These are phyloP conservation scores for Operophtera brumata DNA, from an alignment of 2,888 invertebrate species.

Conservation along the genomic window DNA sequence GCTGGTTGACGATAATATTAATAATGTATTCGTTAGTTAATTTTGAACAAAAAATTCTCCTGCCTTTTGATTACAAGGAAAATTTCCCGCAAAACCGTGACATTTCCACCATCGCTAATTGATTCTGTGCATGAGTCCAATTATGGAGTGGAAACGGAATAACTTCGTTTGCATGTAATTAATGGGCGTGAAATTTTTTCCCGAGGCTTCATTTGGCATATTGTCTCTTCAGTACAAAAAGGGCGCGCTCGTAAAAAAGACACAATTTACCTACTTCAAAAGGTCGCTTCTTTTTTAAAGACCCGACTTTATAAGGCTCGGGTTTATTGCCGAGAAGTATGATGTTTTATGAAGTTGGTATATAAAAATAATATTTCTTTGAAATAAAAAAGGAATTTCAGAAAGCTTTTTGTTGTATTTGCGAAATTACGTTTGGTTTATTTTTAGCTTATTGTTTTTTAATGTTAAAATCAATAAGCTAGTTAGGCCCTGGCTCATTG, in stretches of 20 bases:
- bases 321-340: constrained; percentile 33
- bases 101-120: constrained; percentile 40
- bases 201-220: constrained; percentile 52
- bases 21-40: background rate
- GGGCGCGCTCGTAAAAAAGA: constrained; percentile 36
- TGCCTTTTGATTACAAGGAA: background rate
- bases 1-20: no score
- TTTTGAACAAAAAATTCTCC: background rate
- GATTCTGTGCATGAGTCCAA: constrained; percentile 68
- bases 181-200: constrained; percentile 55
- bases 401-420: background rate
- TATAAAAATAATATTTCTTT: constrained; percentile 21
- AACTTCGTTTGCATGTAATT: constrained; percentile 70
- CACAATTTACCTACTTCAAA: constrained; percentile 30
- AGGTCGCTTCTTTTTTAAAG: constrained; percentile 25
- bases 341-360: constrained; percentile 33
- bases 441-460: background rate
- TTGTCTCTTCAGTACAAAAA: constrained; percentile 45
- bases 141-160: constrained; percentile 61
- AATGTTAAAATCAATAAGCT: no score
- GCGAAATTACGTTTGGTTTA: background rate
- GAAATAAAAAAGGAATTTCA: constrained; percentile 1
- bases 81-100: background rate
- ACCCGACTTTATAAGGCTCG: constrained; percentile 30
- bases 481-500: no score